Base-by-base conservation (phyloP, 2,797 vertebrate genomes). In the Sebastes wilsoni region DNA sequence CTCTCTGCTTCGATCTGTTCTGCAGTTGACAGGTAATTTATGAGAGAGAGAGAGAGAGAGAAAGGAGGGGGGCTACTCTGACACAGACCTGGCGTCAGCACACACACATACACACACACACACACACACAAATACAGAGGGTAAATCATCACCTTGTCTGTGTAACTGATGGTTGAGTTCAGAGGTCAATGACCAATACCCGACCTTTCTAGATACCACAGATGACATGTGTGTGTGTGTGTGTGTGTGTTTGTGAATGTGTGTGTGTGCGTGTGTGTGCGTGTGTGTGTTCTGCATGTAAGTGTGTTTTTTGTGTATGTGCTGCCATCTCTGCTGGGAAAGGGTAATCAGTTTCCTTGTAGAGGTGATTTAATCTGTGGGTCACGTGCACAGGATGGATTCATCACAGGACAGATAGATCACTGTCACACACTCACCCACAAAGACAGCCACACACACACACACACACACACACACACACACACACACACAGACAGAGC, bases 21-120 rank as follows among this genome's bases (percentile, higher is more conserved):
- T 86, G 91, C 91, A 71, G 92, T 75, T 92, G 92, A 94, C 92
- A 92, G 90, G 92, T 94, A 92, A 93, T 96, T 95, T 95, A 94
- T 94, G 91, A 92, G 87, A 32, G 72, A 66, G 70, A 71, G 72
- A 66, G 70, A 71, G 38, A 46, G 16, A 46, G 14, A 46, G 66
- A 76, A 75, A 36, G 72, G 74, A 36, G 81, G 77, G 77, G 64
- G 82, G 72, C 27, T 27, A 23, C 66, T 75, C 72, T 83, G 82
- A 88, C 79, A 87, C 75, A 87, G 84, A 87, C 87, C 89, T 89
- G 80, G 86, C 71, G 60, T 91, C 88, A 92, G 86, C 88, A 82
- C 32, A 69, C 83, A 66, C 64, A 70, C 25, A 65, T 59, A 70
- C 79, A 79, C 46, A 79, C 71, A 62, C 60, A 34, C 27, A 66